Conservation (phyloP, 2,888 invertebrate genomes). For the Aspidiotus rigidus region DNA sequence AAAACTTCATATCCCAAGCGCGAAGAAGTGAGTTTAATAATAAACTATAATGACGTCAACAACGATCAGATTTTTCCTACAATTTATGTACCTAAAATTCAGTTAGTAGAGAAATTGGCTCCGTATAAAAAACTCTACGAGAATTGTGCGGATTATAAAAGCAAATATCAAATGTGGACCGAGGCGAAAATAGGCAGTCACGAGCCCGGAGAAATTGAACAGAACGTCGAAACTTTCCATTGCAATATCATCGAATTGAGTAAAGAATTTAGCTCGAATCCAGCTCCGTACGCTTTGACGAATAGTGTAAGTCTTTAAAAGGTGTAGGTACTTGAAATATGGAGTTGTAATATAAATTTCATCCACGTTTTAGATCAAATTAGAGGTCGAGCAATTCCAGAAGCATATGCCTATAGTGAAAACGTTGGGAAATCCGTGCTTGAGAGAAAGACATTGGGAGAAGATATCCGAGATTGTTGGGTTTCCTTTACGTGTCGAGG, state of each 20-base stretch:
- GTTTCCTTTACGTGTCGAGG: constrained; percentile 78
- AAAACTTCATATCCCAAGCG: constrained; percentile 78
- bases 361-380: constrained; percentile 46
- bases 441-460: constrained; percentile 88
- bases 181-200: constrained; percentile 67
- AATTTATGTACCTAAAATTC: not conserved
- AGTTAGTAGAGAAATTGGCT: constrained; percentile 60
- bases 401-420: constrained; percentile 82
- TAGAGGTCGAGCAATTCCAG: constrained; percentile 76
- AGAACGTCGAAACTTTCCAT: constrained; percentile 63
- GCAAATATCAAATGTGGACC: constrained; percentile 79
- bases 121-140: constrained; percentile 85
- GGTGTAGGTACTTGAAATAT: too few relatives aligned
- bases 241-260: constrained; percentile 79
- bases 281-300: constrained; percentile 64
- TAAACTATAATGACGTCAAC: too few relatives aligned
- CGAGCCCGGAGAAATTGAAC: constrained; percentile 82
- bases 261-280: constrained; percentile 69
- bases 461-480: constrained; percentile 90
- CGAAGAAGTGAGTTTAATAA: constrained; percentile 48
- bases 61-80: too few relatives aligned
- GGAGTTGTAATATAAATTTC: too few relatives aligned
- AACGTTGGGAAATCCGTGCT: constrained; percentile 88
- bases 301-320: constrained; percentile 45
- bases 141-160: constrained; percentile 74